Base-by-base conservation (phyloP, 2,888 invertebrate genomes). In the Autographa gamma region DNA sequence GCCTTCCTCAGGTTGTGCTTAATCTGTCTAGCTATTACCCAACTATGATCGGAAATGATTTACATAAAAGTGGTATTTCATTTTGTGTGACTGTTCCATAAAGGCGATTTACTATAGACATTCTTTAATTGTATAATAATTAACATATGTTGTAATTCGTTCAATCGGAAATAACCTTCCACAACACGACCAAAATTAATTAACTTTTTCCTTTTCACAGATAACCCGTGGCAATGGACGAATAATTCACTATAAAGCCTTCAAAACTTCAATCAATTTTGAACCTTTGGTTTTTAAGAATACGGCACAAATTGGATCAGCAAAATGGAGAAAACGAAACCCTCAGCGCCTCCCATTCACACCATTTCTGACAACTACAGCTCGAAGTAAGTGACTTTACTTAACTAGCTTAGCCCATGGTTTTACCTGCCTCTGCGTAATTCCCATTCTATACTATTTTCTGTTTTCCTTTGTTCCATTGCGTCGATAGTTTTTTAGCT, bases 311-410 rank as follows among this genome's bases (percentile, higher is more conserved):
- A 80, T 72, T 69, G 14, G 7, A 58, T 13, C 25, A 31, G 16
- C 70, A 75, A 68, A 25, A 91, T 90, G 91, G 88, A 85, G 80
- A 90, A 89, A 74, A 68, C 73, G n/a, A 86, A 79, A 69, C 81
- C 87, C 8, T 77, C 89, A 0, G 86, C 88, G 11, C 90, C 91
- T 0, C 83, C 87, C 8, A 79, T 88, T 38, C 88, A 86, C 8
- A 83, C 84, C 11, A 83, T 86, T n/a, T 84, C 86, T 71, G 92
- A 92, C 34, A 87, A 86, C 18, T 92, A 91, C 69, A 92, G 92
- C 78, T 92, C 92, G 16, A 92, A 92, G 92, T 92, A 82, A 90
- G 92, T 90, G 18, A 43, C 34, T 66, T 60, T 64, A 48, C 60
- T 54, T 68, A 54, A 65, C 38, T 38, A 38, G 34, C 34, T 34